Conservation (phyloP, 2,888 invertebrate genomes). For the Drosophila greeni region DNA sequence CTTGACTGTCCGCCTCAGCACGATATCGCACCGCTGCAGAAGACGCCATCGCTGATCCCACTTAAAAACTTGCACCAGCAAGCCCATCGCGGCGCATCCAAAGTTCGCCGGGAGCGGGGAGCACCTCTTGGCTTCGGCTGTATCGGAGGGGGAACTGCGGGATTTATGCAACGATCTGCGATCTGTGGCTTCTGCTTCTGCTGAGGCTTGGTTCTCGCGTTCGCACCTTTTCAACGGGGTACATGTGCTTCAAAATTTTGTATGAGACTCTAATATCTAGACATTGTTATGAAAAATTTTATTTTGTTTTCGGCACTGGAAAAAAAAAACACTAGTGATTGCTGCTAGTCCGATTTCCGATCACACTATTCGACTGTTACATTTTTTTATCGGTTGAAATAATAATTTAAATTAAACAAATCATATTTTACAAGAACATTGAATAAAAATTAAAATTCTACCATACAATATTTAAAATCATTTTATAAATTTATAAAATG, state of each 20-base stretch:
- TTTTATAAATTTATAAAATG: no score
- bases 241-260: conserved; percentile 56
- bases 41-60: conserved; percentile 60
- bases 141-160: conserved; percentile 29
- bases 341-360: conserved; percentile 8
- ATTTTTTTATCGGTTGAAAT: neutral
- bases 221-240: conserved; percentile 22
- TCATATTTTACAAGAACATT: neutral
- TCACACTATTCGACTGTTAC: conserved; percentile 8
- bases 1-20: conserved; percentile 58
- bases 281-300: conserved; percentile 40
- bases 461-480: no score
- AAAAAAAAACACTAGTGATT: conserved; percentile 22
- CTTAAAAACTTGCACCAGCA: conserved; percentile 61
- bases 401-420: neutral
- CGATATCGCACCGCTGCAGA: conserved; percentile 59
- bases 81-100: conserved; percentile 52
- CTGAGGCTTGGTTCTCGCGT: conserved; percentile 22
- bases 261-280: conserved; percentile 17
- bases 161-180: conserved; percentile 58
- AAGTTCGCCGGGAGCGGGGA: conserved; percentile 37
- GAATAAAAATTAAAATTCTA: no score
- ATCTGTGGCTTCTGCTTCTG: conserved; percentile 19
- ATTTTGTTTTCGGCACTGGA: conserved; percentile 38
- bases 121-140: conserved; percentile 32